A percentile compares a stretch with the other conserved stretches of the same genome.
These are phyloP conservation scores for Rhea americana DNA, from an alignment of 2,113 vertebrate species.

Conservation along the genomic window DNA sequence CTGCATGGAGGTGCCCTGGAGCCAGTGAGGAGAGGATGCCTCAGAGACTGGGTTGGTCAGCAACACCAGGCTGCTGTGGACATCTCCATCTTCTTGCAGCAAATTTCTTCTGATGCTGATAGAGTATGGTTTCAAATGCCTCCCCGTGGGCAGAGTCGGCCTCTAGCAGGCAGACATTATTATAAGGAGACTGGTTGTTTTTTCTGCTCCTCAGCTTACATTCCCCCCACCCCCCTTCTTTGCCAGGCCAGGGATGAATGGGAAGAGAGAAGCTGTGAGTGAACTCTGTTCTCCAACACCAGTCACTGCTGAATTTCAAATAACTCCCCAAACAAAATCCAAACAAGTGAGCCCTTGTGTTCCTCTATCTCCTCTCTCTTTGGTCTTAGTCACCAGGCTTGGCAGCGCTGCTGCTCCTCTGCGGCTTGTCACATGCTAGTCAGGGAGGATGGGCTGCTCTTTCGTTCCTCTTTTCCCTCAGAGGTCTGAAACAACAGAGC, in stretches of 20 bases:
- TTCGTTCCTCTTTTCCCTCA: background rate
- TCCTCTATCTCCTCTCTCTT: slow-evolving; percentile 66
- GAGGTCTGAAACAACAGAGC: slow-evolving; percentile 46
- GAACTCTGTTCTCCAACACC: slow-evolving; percentile 67
- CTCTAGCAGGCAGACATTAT: slow-evolving; percentile 20
- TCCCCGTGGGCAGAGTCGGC: background rate
- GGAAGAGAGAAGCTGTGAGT: slow-evolving; percentile 68
- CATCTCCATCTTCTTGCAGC: background rate
- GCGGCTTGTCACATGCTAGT: slow-evolving; percentile 41
- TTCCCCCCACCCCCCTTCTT: slow-evolving; percentile 1
- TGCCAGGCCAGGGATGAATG: slow-evolving; percentile 25
- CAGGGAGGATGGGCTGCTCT: slow-evolving; percentile 28
- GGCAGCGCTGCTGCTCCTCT: slow-evolving; percentile 44
- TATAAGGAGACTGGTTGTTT: slow-evolving; percentile 55
- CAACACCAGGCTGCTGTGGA: background rate
- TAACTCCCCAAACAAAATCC: slow-evolving; percentile 67
- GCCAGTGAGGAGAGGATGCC: background rate
- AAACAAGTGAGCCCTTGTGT: slow-evolving; percentile 64
- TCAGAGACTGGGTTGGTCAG: background rate
- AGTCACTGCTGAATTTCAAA: slow-evolving; percentile 70
- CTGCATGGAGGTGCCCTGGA: too few species aligned
- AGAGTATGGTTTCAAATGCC: background rate
- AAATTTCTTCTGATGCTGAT: accelerated
- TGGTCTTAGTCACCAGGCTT: slow-evolving; percentile 63
- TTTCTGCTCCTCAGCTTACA: slow-evolving; percentile 32